These are phyloP conservation scores for Neomorphus geoffroyi DNA, from an alignment of 2,797 vertebrate species.

Conservation along the genomic window DNA sequence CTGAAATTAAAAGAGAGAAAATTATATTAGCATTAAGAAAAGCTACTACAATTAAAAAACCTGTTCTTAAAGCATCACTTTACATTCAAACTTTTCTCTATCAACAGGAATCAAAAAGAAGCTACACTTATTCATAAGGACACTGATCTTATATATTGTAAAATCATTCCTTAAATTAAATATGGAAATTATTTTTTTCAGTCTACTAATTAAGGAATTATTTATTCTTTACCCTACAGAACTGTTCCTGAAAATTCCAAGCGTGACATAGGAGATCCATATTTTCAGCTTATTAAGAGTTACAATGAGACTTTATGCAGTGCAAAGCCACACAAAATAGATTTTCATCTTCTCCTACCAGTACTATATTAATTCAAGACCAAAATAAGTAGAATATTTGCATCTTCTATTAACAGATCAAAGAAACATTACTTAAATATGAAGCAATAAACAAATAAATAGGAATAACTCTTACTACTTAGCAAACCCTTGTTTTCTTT, in stretches of 20 bases:
- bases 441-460: background rate
- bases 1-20: slow-evolving; percentile 69
- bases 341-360: background rate
- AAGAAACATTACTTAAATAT: background rate
- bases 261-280: background rate
- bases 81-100: background rate
- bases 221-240: background rate
- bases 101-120: background rate
- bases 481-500: background rate
- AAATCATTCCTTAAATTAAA: background rate
- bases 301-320: background rate
- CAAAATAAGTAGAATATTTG: background rate
- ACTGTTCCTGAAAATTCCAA: background rate
- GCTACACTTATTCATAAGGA: background rate
- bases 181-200: background rate
- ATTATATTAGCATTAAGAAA: background rate
- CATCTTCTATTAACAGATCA: background rate
- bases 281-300: background rate
- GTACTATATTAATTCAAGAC: background rate
- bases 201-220: background rate
- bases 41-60: background rate
- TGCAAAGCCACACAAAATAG: background rate
- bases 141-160: background rate
- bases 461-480: background rate
- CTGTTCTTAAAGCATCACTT: background rate